phyloP scores from a whole-genome alignment of 2,113 vertebrate species.

The Tragelaphus scriptus region DNA sequence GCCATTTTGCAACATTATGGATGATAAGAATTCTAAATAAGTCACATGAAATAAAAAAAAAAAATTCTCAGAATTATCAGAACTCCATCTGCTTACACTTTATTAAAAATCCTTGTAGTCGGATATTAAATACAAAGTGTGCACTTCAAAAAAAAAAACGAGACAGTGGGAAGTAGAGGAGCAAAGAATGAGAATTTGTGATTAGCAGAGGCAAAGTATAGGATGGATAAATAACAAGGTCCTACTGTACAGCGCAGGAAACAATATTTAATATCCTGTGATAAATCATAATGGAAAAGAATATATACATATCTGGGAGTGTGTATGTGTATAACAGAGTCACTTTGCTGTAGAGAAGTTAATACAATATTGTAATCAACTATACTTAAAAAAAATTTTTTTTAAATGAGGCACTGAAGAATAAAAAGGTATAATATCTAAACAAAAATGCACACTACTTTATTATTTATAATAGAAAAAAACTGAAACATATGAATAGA shows the following conservation, averaged over 20 bases:
- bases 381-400: not conserved
- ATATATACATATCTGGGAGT: not conserved
- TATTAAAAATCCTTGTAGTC: constrained; percentile 16
- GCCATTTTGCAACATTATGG: not conserved
- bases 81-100: not conserved
- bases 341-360: not conserved
- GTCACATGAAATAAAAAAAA: not conserved
- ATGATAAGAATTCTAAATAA: constrained; percentile 21
- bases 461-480: not conserved
- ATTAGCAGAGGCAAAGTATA: not conserved
- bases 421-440: not conserved
- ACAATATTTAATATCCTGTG: not conserved
- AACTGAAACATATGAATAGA: not conserved
- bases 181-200: not conserved
- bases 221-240: not conserved
- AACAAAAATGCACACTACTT: not conserved
- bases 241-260: not conserved
- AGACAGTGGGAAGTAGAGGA: not conserved
- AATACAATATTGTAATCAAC: not conserved
- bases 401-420: not conserved
- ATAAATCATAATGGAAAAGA: not conserved
- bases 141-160: not conserved
- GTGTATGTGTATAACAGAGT: not conserved
- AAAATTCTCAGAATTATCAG: constrained; percentile 14
- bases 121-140: constrained; percentile 20